These are phyloP conservation scores for Parambassis ranga DNA, from an alignment of 2,797 vertebrate genomes.

Conservation along the genomic window DNA sequence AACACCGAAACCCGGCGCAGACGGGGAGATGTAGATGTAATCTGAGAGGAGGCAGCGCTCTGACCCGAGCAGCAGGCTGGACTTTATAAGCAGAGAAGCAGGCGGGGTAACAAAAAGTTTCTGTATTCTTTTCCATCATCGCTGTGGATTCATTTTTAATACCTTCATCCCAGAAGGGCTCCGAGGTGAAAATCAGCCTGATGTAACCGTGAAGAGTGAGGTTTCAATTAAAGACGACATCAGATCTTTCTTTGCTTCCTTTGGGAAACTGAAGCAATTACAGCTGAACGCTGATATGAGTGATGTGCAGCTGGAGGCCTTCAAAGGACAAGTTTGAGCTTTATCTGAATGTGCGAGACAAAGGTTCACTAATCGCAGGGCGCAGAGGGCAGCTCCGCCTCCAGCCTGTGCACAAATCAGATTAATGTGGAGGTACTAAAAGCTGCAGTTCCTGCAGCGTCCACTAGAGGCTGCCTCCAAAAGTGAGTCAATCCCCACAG, in stretches of 20 bases:
- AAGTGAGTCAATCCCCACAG: too few species aligned
- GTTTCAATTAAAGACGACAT: not conserved
- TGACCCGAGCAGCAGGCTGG: not conserved
- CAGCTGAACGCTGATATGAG: not conserved
- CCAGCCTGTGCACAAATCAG: too few species aligned
- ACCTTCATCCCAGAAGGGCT: not conserved
- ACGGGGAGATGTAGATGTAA: not conserved
- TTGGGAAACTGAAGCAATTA: slow-evolving; percentile 7
- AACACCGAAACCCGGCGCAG: not conserved
- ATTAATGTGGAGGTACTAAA: too few species aligned
- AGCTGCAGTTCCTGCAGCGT: too few species aligned
- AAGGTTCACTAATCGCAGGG: not conserved
- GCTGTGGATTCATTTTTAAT: not conserved
- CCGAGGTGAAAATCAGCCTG: not conserved
- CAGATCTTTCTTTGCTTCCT: not conserved
- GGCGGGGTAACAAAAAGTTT: not conserved
- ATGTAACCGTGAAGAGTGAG: slow-evolving; percentile 9
- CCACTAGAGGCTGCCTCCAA: too few species aligned
- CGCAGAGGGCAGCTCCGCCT: not conserved
- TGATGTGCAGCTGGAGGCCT: not conserved
- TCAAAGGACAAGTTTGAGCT: not conserved
- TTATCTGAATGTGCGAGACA: slow-evolving; percentile 8
- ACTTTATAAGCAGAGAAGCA: too few species aligned
- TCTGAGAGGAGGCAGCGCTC: not conserved
- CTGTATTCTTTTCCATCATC: not conserved